These are phyloP conservation scores for Noctua comes DNA, from an alignment of 2,888 invertebrate genomes.

Conservation along the genomic window DNA sequence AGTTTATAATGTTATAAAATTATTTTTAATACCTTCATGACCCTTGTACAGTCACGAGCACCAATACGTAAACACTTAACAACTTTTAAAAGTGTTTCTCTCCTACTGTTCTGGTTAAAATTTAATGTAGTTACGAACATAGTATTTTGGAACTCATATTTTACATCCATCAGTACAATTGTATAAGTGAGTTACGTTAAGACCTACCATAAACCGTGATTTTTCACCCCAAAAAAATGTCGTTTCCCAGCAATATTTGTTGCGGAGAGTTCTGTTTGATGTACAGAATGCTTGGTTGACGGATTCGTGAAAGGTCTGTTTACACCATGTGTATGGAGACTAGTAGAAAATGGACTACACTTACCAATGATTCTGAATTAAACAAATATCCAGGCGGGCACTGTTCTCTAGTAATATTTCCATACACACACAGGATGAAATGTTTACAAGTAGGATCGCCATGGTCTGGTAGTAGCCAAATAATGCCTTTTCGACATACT, in stretches of 20 bases:
- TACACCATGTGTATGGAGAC: neutral
- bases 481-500: rapidly evolving
- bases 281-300: neutral
- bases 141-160: too few species aligned
- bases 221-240: neutral
- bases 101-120: too few species aligned
- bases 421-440: conserved; percentile 33
- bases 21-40: neutral
- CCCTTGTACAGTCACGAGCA: too few species aligned
- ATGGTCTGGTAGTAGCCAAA: conserved; percentile 20
- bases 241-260: neutral
- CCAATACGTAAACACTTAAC: too few species aligned
- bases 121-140: too few species aligned
- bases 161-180: too few species aligned
- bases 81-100: too few species aligned
- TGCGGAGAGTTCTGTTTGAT: neutral
- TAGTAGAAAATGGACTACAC: neutral
- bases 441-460: conserved; percentile 12
- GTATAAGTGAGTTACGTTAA: too few species aligned
- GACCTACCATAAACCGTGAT: neutral
- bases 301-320: neutral
- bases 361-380: conserved; percentile 2
- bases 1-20: too few species aligned
- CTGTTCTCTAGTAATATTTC: neutral
- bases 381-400: conserved; percentile 23